Evolutionary conservation across 2,113 vertebrate species (phyloP).

Genomic region (Grus americana): DNA sequence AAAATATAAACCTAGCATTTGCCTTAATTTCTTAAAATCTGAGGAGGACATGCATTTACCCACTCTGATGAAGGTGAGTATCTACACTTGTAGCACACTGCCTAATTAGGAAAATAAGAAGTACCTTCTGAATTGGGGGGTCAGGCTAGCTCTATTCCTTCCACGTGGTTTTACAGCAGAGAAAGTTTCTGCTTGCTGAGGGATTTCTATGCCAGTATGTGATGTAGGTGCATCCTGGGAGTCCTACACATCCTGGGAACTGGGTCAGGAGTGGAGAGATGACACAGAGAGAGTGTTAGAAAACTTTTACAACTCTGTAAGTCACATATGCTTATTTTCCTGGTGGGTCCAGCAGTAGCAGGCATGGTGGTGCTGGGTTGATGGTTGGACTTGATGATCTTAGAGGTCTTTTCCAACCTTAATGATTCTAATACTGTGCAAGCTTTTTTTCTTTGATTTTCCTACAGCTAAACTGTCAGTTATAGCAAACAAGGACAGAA

Average conservation of each 20-base stretch:
- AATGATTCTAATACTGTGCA: background rate
- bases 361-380: too few relatives aligned
- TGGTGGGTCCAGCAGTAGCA: background rate
- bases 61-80: background rate
- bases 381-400: too few relatives aligned
- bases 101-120: background rate
- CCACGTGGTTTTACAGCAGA: background rate
- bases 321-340: background rate
- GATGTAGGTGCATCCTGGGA: background rate
- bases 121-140: background rate
- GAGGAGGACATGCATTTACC: background rate
- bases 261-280: background rate
- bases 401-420: too few relatives aligned
- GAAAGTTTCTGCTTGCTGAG: background rate
- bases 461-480: background rate
- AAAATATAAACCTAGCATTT: background rate
- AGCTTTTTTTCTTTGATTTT: background rate
- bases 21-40: background rate
- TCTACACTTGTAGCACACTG: background rate
- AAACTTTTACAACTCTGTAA: background rate
- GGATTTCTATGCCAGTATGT: background rate
- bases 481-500: background rate
- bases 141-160: background rate
- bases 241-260: background rate
- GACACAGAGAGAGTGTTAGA: background rate